These are phyloP conservation scores for Sigmodon hispidus DNA, from an alignment of 2,113 vertebrate species.

Conservation along the genomic window DNA sequence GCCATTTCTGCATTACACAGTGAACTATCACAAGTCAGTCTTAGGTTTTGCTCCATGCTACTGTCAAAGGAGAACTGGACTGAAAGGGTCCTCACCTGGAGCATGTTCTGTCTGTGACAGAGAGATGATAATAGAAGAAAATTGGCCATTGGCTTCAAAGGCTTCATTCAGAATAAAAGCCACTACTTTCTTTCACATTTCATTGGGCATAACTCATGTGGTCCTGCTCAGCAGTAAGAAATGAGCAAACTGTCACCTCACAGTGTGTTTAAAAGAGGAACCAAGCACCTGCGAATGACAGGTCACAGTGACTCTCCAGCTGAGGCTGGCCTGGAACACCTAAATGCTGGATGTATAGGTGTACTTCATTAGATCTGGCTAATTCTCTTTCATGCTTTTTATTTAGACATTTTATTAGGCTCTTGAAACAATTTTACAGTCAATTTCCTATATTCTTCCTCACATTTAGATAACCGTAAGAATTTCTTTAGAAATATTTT, in stretches of 20 bases:
- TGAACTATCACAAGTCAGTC: background rate
- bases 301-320: background rate
- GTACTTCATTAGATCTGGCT: background rate
- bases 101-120: background rate
- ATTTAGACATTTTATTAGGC: background rate
- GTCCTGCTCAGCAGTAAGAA: background rate
- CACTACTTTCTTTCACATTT: background rate
- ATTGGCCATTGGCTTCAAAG: background rate
- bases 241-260: background rate
- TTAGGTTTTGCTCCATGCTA: background rate
- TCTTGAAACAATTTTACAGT: background rate
- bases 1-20: background rate
- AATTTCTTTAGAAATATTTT: background rate
- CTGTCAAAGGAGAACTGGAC: background rate
- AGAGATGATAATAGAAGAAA: background rate
- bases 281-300: background rate
- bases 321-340: background rate
- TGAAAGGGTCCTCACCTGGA: too few species aligned
- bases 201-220: background rate
- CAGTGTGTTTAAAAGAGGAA: background rate
- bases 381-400: background rate
- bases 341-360: background rate
- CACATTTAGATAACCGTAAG: background rate
- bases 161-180: background rate
- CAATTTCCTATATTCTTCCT: background rate